Evolutionary conservation across 2,113 vertebrate genomes (phyloP).

Genomic region (Plotosus lineatus): DNA sequence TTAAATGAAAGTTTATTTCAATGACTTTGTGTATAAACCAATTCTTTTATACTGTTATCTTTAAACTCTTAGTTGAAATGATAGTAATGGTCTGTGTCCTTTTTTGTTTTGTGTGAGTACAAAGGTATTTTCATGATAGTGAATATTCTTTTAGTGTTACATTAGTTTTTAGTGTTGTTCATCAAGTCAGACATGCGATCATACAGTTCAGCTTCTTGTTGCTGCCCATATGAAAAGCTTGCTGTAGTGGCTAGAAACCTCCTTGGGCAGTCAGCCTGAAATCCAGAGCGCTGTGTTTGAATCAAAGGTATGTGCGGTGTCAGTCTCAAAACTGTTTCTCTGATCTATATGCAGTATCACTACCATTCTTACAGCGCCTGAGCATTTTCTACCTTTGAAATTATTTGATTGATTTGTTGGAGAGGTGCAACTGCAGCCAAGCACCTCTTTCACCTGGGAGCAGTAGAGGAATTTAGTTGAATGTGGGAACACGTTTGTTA

Average conservation of each 20-base stretch:
- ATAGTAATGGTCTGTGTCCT: conserved; percentile 23
- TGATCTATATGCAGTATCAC: neutral
- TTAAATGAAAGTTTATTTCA: conserved; percentile 67
- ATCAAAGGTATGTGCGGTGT: neutral
- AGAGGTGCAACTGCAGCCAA: conserved; percentile 8
- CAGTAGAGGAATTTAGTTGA: conserved; percentile 41
- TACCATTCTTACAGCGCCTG: neutral
- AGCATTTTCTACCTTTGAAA: neutral
- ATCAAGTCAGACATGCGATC: conserved; percentile 17
- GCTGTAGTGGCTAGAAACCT: neutral
- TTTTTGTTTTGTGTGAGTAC: conserved; percentile 18
- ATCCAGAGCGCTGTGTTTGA: neutral
- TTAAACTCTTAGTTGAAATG: conserved; percentile 9
- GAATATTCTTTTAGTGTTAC: neutral
- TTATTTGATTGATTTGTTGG: conserved; percentile 22
- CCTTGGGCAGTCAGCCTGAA: neutral
- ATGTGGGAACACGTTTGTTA: conserved; percentile 53
- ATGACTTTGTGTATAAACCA: conserved; percentile 65
- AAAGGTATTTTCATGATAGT: neutral
- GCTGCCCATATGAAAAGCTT: neutral
- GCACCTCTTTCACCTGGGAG: conserved; percentile 48
- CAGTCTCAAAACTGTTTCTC: neutral
- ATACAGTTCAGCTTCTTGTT: conserved; percentile 8
- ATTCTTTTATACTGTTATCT: conserved; percentile 53
- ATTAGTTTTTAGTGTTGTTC: no score